phyloP scores from a whole-genome alignment of 2,113 vertebrate species.

The Saimiri boliviensis region DNA sequence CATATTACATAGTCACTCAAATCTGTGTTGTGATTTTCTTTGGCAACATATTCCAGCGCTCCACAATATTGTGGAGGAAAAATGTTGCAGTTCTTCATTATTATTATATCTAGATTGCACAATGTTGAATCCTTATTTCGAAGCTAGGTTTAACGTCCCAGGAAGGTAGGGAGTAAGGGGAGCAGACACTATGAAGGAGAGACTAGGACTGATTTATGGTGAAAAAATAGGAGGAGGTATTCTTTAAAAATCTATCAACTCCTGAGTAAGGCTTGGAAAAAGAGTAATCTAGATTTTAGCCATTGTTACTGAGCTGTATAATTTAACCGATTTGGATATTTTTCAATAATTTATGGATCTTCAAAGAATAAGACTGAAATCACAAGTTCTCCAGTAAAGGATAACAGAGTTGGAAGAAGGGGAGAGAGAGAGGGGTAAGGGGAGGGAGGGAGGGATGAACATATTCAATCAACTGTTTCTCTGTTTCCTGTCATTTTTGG shows the following conservation, averaged over 20 bases:
- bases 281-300: background rate
- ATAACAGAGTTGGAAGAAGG: background rate
- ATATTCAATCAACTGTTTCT: background rate
- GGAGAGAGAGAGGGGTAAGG: too few relatives aligned
- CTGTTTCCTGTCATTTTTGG: background rate
- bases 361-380: slow-evolving; percentile 14
- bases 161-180: background rate
- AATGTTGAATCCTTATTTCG: background rate
- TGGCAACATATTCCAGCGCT: background rate
- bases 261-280: background rate
- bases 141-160: background rate
- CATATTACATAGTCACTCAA: background rate
- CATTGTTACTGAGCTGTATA: background rate
- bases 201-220: background rate
- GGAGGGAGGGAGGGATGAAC: background rate
- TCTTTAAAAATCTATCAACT: background rate
- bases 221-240: background rate
- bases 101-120: background rate
- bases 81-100: background rate
- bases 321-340: background rate
- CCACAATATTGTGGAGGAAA: background rate
- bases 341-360: background rate
- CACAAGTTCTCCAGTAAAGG: background rate
- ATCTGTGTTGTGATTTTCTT: background rate
- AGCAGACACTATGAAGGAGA: background rate